Percentiles rank a stretch among this genome's conserved stretches.
These are phyloP conservation scores for Gerris buenoi DNA, from an alignment of 1,140 invertebrate species.

Conservation along the genomic window DNA sequence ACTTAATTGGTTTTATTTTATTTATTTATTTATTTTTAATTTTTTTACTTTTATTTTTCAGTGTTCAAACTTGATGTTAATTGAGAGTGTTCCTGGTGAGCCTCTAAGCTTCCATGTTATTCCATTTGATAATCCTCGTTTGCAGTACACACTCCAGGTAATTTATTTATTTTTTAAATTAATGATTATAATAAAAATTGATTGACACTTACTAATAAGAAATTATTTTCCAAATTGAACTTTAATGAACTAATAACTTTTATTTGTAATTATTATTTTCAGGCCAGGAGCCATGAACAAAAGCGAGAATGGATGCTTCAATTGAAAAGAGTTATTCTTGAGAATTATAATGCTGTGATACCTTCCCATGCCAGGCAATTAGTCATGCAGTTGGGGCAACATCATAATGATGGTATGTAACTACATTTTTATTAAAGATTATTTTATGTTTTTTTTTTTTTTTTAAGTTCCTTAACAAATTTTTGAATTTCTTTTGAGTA, in stretches of 20 bases:
- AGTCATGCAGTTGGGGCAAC: conserved; percentile 81
- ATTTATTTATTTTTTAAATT: conserved; percentile 15
- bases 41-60: conserved; percentile 32
- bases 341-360: conserved; percentile 86
- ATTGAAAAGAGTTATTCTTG: conserved; percentile 80
- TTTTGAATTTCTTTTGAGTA: no score
- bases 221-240: no score
- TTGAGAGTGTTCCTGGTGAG: conserved; percentile 85
- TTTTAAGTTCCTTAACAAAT: no score
- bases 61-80: conserved; percentile 94
- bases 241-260: no score
- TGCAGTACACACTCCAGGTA: conserved; percentile 78
- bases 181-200: no score
- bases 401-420: conserved; percentile 49
- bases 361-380: conserved; percentile 82
- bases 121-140: conserved; percentile 80
- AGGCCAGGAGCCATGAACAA: conserved; percentile 71
- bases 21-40: neutral
- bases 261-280: conserved; percentile 15
- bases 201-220: no score
- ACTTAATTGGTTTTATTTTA: no score
- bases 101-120: conserved; percentile 90
- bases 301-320: conserved; percentile 87
- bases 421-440: no score
- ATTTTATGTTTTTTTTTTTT: no score